phyloP scores from a whole-genome alignment of 2,888 invertebrate genomes.

The Podabrus alpinus region DNA sequence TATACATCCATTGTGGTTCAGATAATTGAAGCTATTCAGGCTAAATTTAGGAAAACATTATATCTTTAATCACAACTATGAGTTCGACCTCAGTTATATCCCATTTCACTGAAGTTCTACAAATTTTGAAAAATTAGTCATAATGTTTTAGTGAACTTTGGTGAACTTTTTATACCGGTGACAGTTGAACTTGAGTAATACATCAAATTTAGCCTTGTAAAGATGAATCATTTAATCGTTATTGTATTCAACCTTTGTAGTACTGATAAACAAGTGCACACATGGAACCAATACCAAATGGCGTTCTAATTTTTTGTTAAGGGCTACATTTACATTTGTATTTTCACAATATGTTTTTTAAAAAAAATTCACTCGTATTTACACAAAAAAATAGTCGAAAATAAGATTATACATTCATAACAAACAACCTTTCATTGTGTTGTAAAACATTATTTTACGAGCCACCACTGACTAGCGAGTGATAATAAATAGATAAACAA shows the following conservation, averaged over 20 bases:
- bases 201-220: too few species aligned
- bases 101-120: too few species aligned
- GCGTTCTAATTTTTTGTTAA: too few species aligned
- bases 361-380: background rate
- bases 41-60: too few species aligned
- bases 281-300: background rate
- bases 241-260: background rate
- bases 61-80: too few species aligned
- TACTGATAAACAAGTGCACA: background rate
- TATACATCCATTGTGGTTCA: too few species aligned
- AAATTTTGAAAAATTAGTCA: too few species aligned
- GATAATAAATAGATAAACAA: background rate
- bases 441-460: background rate
- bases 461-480: background rate
- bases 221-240: background rate
- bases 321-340: background rate
- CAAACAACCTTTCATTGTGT: background rate
- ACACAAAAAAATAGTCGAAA: background rate
- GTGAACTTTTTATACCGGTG: too few species aligned
- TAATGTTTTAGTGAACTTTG: too few species aligned
- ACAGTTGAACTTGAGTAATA: too few species aligned
- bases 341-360: background rate
- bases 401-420: background rate
- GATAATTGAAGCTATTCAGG: too few species aligned
- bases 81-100: too few species aligned